A percentile compares a stretch with the other conserved stretches of the same genome.
Conservation (phyloP, 1,140 invertebrate genomes). For the Ostrea denselamellosa region DNA sequence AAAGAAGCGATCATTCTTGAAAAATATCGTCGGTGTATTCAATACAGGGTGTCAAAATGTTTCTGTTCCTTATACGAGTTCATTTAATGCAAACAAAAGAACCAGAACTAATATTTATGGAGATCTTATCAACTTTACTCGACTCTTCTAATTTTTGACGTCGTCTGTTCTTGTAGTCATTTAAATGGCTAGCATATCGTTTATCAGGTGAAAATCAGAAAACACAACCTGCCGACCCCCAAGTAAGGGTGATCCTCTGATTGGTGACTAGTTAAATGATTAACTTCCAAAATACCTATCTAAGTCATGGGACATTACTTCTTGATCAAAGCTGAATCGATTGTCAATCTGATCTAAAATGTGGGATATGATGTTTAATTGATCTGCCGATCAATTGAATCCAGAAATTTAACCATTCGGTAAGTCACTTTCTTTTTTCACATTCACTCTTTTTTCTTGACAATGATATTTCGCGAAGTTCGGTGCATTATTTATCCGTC, state of each 20-base stretch:
- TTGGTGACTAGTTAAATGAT: neutral
- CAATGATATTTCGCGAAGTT: neutral
- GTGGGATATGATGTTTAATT: neutral
- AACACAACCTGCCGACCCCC: neutral
- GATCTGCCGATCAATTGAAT: neutral
- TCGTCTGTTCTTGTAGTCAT: neutral
- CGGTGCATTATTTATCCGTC: neutral
- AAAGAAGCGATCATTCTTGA: neutral
- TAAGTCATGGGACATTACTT: neutral
- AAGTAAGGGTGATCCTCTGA: neutral
- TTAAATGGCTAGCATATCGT: neutral
- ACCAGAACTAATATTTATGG: constrained; percentile 2
- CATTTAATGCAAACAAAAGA: neutral
- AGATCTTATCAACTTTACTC: constrained; percentile 20
- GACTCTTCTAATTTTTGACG: constrained; percentile 27
- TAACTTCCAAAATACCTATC: neutral
- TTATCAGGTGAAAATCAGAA: constrained; percentile 1
- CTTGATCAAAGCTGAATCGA: constrained; percentile 4
- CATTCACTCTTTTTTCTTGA: neutral
- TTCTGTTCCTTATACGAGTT: neutral
- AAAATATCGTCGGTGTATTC: neutral
- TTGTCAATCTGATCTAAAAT: constrained; percentile 4
- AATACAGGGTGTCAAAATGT: neutral
- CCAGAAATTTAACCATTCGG: neutral
- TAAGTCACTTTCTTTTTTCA: constrained; percentile 11